Percentiles rank a stretch among this genome's conserved stretches.
phyloP scores from a whole-genome alignment of 2,797 vertebrate genomes.

The Scolopax bukidnonensis region DNA sequence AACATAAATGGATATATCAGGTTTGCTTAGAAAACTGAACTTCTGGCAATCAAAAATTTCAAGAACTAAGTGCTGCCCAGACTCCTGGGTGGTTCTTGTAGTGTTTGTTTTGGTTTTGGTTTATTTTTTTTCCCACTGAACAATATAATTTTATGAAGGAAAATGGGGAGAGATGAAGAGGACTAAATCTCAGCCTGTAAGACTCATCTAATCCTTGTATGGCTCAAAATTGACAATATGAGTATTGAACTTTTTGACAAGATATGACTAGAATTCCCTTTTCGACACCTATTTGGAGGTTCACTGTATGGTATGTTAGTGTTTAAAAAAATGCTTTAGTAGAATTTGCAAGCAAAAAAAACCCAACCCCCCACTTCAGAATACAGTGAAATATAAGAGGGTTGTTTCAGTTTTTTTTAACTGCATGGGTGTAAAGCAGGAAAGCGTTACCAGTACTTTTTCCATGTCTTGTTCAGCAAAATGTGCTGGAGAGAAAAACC shows the following conservation, averaged over 20 bases:
- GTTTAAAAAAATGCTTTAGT: not conserved
- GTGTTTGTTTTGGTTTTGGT: fast-evolving
- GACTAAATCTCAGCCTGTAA: not conserved
- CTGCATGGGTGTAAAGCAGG: not conserved
- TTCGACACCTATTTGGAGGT: not conserved
- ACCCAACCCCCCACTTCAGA: not conserved
- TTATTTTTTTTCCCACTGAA: not conserved
- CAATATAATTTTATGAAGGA: not conserved
- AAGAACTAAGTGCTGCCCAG: not conserved
- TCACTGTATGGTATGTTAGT: not conserved
- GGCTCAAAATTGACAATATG: not conserved
- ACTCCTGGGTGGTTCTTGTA: not conserved
- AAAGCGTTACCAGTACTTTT: not conserved
- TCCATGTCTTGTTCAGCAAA: not conserved
- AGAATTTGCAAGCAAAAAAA: not conserved
- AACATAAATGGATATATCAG: not conserved
- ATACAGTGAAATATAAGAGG: not conserved
- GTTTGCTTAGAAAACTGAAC: not conserved
- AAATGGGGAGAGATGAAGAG: not conserved
- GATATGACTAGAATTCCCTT: not conserved
- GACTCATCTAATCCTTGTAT: not conserved
- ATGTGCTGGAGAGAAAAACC: not conserved
- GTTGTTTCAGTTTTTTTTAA: not conserved
- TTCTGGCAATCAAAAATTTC: not conserved
- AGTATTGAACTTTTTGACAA: not conserved